Evolutionary conservation across 2,113 vertebrate species (phyloP), one percentile per base, ranked within the genome.

Genomic region (Tricholaema leucomelas): DNA sequence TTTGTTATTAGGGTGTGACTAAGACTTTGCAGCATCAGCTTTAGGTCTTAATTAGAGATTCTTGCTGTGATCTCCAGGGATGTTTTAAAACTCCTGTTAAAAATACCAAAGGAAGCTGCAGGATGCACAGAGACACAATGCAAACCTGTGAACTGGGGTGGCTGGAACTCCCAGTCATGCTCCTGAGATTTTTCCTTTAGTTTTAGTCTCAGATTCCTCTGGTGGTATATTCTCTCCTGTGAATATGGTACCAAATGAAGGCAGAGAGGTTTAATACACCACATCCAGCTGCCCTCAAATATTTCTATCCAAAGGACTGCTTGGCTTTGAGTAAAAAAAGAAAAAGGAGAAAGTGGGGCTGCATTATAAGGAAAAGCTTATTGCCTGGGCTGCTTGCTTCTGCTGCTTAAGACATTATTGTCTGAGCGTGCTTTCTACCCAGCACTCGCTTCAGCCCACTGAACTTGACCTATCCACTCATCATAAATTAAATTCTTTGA

Each of bases 401-500:
- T 50, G 31, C 90, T 91, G 88, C 89, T 91, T 54, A 87, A 92
- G 93, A 82, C 75, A 40, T 88, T 93, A 72, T 74, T 95, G 93
- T 87, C 77, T 77, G 60, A 35, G 63, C 1, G 4, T 82, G 89
- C 72, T 86, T 90, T 65, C 93, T 66, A 70, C 77, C 73, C 79
- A 31, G 56, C 3, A 12, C 59, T 90, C 89, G 73, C 91, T 96
- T 92, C 91, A 94, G 95, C 76, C 66, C 87, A 94, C 87, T 91
- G 89, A 94, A 90, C 88, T 94, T 94, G 88, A 93, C 91, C 91
- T 94, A 94, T 83, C 79, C 94, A 94, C 66, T 91, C 94, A 83
- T 95, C 96, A 95, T 96, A 97, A 97, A 97, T 97, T 96, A 96
- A 96, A 94, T 95, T 91, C 96, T 97, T 97, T 97, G 96, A 97